Evolutionary conservation across 2,797 vertebrate species (phyloP).

Genomic region (Capromys pilorides): DNA sequence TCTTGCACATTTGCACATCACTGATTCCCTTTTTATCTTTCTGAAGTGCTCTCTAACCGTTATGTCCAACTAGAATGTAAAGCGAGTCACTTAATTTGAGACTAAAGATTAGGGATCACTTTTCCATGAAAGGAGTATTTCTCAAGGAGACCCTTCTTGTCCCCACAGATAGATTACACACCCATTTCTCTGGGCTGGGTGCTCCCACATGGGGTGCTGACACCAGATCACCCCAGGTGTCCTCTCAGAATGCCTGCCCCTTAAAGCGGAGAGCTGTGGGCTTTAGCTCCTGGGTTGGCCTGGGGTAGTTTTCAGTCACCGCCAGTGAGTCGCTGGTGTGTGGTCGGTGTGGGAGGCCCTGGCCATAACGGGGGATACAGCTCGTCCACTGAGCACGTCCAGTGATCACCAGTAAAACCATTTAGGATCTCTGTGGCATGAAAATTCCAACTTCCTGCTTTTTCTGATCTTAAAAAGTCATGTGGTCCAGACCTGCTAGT

Average conservation of each 20-base stretch:
- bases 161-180: background rate
- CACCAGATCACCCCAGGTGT: background rate
- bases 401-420: background rate
- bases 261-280: background rate
- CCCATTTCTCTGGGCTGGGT: background rate
- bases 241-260: background rate
- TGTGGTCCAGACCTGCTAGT: background rate
- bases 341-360: background rate
- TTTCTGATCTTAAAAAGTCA: background rate
- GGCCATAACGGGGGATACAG: background rate
- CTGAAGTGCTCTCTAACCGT: background rate
- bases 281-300: background rate
- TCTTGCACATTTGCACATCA: no score
- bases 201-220: fast-evolving
- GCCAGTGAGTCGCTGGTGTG: background rate
- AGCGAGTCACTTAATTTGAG: background rate
- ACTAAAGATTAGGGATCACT: background rate
- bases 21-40: background rate
- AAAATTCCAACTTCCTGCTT: background rate
- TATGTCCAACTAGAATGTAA: background rate
- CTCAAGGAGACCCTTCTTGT: background rate
- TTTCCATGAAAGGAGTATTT: background rate
- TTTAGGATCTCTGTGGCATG: background rate
- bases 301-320: background rate
- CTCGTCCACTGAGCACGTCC: background rate